Base-by-base conservation (phyloP, 2,888 invertebrate species). In the Parapristionchus giblindavisi region DNA sequence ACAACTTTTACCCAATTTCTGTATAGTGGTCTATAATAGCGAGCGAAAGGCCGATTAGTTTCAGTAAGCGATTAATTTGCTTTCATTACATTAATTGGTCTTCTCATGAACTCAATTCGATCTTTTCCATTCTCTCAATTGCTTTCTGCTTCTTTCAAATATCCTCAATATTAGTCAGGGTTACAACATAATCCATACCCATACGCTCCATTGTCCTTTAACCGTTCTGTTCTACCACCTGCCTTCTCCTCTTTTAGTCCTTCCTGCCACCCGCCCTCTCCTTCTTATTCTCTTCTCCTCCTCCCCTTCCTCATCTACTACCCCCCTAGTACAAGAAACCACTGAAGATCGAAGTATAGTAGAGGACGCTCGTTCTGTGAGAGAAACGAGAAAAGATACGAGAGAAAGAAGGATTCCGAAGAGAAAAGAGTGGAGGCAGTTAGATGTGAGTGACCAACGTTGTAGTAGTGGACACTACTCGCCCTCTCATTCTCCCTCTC, bases 341-440 rank as follows among this genome's bases (percentile, higher is more conserved):
- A 38, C 68, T 68, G 68, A 52, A 68, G 68, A 68, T 68, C 68
- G 68, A 68, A 52, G n/a, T n/a, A n/a, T n/a, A n/a, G n/a, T n/a
- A n/a, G n/a, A n/a, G 68, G 24, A 36, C 51, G 68, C 51, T 52
- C 68, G 52, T 66, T 51, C 51, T 48, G 11, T 36, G 52, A 48
- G 52, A 21, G 48, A 21, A 24, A 52, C 34, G 68, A 68, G 68
- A 8, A 21, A 21, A 36, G 66, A 36, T 27, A 24, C 14, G 24
- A 34, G 3, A 32, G 52, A 60, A 36, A 3, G 34, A 17, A 3
- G 60, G 40, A 36, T 4, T 32, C 27, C 3, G 65, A 21, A 29
- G 48, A 29, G 24, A 24, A 24, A 24, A 54, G 54, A 54, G 54
- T 6, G 24, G 48, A 17, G 32, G 52, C 32, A n/a, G 29, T 48